Conservation (phyloP, 2,888 invertebrate species). For the Brassicogethes aeneus region DNA sequence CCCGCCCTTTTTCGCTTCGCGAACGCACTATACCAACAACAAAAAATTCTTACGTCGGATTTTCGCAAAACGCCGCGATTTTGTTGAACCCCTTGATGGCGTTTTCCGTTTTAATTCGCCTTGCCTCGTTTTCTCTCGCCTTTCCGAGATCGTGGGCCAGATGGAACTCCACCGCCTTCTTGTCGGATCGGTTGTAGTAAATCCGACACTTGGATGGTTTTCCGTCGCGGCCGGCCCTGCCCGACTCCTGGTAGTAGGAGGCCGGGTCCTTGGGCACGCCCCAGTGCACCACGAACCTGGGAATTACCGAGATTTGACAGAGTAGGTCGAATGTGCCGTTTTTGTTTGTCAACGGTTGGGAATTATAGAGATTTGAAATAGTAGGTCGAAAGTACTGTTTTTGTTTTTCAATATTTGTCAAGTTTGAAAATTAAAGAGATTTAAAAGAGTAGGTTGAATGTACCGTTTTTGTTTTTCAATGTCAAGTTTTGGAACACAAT, state of each 20-base stretch:
- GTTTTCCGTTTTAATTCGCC: slow-evolving; percentile 50
- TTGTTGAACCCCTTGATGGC: slow-evolving; percentile 71
- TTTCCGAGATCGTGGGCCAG: slow-evolving; percentile 61
- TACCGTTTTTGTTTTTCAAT: too few species aligned
- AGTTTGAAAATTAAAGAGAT: too few species aligned
- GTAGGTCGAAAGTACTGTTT: neutral
- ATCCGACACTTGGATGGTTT: slow-evolving; percentile 81
- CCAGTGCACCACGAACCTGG: slow-evolving; percentile 93
- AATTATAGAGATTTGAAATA: neutral
- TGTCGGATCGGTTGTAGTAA: slow-evolving; percentile 77
- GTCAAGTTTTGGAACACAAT: too few species aligned
- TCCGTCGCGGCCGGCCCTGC: slow-evolving; percentile 94
- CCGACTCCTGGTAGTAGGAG: slow-evolving; percentile 94
- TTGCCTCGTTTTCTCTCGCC: slow-evolving; percentile 43
- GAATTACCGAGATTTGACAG: slow-evolving; percentile 14
- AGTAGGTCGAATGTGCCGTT: too few species aligned
- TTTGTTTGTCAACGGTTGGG: neutral
- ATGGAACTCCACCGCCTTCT: slow-evolving; percentile 73
- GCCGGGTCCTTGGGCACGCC: slow-evolving; percentile 90
- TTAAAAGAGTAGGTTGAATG: too few species aligned
- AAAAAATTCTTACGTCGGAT: slow-evolving; percentile 54
- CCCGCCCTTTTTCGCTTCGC: too few species aligned
- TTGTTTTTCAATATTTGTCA: too few species aligned
- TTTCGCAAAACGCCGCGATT: slow-evolving; percentile 81
- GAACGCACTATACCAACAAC: too few species aligned